Evolutionary conservation across 2,888 invertebrate species (phyloP), one percentile per base, ranked within the genome.

Genomic region (Auanema freiburgensis): DNA sequence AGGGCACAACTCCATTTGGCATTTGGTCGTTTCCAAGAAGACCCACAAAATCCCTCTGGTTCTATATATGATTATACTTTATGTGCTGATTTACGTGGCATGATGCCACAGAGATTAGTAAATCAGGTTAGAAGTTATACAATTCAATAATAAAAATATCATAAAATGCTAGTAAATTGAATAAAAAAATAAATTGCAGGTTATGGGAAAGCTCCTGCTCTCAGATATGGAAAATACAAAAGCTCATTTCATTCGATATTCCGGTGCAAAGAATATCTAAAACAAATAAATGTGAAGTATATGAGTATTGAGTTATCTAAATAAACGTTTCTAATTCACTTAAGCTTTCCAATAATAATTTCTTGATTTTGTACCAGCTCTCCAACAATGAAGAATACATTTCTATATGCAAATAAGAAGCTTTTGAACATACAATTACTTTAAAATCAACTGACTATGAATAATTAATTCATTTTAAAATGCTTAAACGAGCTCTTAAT

Each of bases 211-310:
- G 14, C 46, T 60, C 53, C 54, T 60, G 23, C 44, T 60, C 16
- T 60, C 60, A n/a, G 60, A 60, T 23, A 55, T 60, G 43, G 60
- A 60, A 24, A 60, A 60, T 23, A 49, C 49, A 21, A 53, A 55
- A 18, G 55, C 44, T 24, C 49, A 60, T 25, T 46, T 42, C 16
- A 21, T 42, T 33, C 33, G 33, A 33, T 33, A 33, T 33, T 33
- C 33, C 33, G 8, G 33, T 33, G 33, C 33, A 33, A 33, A 33
- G 33, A 33, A 33, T 33, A 33, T 33, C 33, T 33, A 33, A 33
- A 33, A 33, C 33, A 33, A 33, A 33, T 33, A 33, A 33, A 33
- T 33, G 33, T 33, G 33, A 33, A 33, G 33, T 33, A 33, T 33
- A 33, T 33, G 33, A 33, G 33, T 33, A 33, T 33, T 33, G 33